Evolutionary conservation across 2,797 vertebrate genomes (phyloP), one percentile per base, ranked within the genome.

Genomic region (Hybognathus amarus): DNA sequence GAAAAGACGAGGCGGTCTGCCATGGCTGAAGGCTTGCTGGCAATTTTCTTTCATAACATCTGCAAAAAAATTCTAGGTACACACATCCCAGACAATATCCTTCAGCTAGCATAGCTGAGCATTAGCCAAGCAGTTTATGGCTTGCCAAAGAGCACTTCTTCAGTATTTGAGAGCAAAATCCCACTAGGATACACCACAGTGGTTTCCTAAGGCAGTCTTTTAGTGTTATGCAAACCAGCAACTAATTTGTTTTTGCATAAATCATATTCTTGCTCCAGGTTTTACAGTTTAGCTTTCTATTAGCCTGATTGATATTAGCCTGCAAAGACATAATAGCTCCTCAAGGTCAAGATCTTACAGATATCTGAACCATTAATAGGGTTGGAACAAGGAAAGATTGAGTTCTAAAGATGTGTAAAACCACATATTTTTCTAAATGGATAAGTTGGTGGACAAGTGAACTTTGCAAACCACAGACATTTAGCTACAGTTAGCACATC

Each of bases 21-120:
- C 91, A 91, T 91, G 91, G 90, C 87, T 84, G 88, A 89, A 75
- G 66, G 85, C 85, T 75, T 87, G 85, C 89, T 91, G 90, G 90
- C 91, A 89, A 83, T 81, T 82, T 86, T 87, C 89, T 87, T 89
- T 85, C 86, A 89, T 90, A 90, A 88, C 88, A 87, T 91, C 87
- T 83, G 88, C 80, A 84, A 84, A 83, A 59, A 90, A 85, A 91
- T 87, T 87, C 87, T 89, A 63, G 54, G 70, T 47, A 67, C 74
- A 84, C 67, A 77, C 66, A 71, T 59, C n/a, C 24, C 63, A 52
- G 54, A 75, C 78, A 67, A 75, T 75, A 52, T 47, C 64, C 24
- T 4, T 40, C 18, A 81, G 54, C 20, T 73, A 81, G 40, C 9
- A 36, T 63, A 81, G 27, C 56, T 63, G 54, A 81, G 79, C 54